Evolutionary conservation across 2,888 invertebrate genomes (phyloP).

Genomic region (Ectemnius lituratus): DNA sequence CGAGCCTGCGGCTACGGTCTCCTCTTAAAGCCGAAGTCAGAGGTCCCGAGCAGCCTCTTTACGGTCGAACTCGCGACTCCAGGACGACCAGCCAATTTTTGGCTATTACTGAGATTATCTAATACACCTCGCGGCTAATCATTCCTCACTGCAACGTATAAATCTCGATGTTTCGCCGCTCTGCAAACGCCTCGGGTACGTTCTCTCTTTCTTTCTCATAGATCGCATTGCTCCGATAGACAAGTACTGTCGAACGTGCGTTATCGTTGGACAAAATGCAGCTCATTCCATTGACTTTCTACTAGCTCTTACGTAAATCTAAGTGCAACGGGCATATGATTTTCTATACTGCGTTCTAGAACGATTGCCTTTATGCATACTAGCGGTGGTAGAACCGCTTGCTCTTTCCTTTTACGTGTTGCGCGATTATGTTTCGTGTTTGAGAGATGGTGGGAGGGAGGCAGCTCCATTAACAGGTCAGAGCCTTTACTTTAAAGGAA

Average conservation of each 20-base stretch:
- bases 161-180: slow-evolving; percentile 66
- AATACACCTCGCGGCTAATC: slow-evolving; percentile 76
- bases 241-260: background rate
- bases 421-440: background rate
- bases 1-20: slow-evolving; percentile 50
- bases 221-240: slow-evolving; percentile 6
- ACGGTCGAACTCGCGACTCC: slow-evolving; percentile 53
- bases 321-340: background rate
- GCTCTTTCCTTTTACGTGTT: background rate
- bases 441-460: slow-evolving; percentile 9
- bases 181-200: slow-evolving; percentile 49
- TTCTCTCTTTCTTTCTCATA: slow-evolving; percentile 24
- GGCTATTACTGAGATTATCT: slow-evolving; percentile 77
- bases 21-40: slow-evolving; percentile 33
- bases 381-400: background rate
- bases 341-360: background rate
- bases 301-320: slow-evolving; percentile 1
- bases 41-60: slow-evolving; percentile 31
- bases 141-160: slow-evolving; percentile 78
- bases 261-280: background rate
- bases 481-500: slow-evolving; percentile 30
- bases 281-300: slow-evolving; percentile 5
- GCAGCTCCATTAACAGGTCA: background rate
- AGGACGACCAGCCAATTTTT: slow-evolving; percentile 68
- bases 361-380: background rate